phyloP scores from a whole-genome alignment of 2,888 invertebrate species.

The Drosophila bunnanda region DNA sequence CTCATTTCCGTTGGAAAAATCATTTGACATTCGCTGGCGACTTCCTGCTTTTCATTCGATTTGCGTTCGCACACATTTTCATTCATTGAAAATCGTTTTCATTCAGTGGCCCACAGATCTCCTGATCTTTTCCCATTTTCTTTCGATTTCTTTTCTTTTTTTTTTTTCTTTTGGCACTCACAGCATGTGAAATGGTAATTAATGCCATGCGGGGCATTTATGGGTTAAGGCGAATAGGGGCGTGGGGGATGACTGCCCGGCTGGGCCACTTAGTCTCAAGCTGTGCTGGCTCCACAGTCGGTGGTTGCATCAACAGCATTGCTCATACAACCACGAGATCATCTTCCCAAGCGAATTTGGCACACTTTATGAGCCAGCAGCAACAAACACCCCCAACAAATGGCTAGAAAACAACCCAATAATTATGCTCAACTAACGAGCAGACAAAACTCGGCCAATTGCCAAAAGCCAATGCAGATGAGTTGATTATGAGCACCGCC shows the following conservation, averaged over 20 bases:
- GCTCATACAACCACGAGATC: slow-evolving; percentile 61
- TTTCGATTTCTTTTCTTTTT: not conserved
- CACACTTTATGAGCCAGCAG: slow-evolving; percentile 63
- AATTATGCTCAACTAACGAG: slow-evolving; percentile 58
- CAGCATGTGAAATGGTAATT: slow-evolving; percentile 74
- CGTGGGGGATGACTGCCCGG: slow-evolving; percentile 44
- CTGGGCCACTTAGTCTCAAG: slow-evolving; percentile 72
- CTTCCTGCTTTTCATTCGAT: slow-evolving; percentile 65
- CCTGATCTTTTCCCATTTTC: slow-evolving; percentile 1
- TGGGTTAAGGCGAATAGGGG: slow-evolving; percentile 69
- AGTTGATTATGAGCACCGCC: slow-evolving; percentile 70
- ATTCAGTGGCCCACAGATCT: slow-evolving; percentile 48
- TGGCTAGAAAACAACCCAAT: slow-evolving; percentile 28
- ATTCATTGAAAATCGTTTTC: slow-evolving; percentile 57
- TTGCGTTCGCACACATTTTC: slow-evolving; percentile 44
- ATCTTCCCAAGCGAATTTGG: slow-evolving; percentile 53
- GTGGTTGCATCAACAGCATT: slow-evolving; percentile 74
- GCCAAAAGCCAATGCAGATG: slow-evolving; percentile 75
- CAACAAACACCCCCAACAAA: slow-evolving; percentile 58
- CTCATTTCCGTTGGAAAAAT: slow-evolving; percentile 72
- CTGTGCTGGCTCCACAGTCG: slow-evolving; percentile 66
- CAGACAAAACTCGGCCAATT: slow-evolving; percentile 77
- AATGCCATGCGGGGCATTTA: slow-evolving; percentile 67
- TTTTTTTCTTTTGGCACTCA: slow-evolving; percentile 64
- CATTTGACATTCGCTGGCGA: slow-evolving; percentile 63